Evolutionary conservation across 2,797 vertebrate species (phyloP).

Genomic region (Typhlichthys subterraneus): DNA sequence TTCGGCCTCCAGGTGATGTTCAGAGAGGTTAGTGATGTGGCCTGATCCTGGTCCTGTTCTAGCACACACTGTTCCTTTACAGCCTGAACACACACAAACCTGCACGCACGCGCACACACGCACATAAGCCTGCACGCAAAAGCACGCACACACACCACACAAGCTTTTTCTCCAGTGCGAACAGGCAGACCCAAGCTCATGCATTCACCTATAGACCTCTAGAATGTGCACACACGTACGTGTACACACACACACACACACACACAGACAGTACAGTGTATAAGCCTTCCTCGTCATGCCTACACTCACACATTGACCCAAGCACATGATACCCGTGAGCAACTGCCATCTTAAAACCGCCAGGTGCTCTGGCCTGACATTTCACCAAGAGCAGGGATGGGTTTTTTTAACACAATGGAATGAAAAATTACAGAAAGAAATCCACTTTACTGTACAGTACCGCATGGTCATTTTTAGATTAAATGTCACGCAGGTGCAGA

Average conservation of each 20-base stretch:
- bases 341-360: constrained; percentile 45
- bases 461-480: constrained; percentile 50
- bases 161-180: no score
- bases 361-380: constrained; percentile 40
- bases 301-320: background rate
- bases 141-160: no score
- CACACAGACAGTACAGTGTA: background rate
- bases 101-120: no score
- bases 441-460: constrained; percentile 48
- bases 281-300: background rate
- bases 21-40: constrained; percentile 39
- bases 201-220: no score
- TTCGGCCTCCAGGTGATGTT: constrained; percentile 39
- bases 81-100: constrained; percentile 1
- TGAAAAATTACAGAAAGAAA: constrained; percentile 31
- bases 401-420: constrained; percentile 29
- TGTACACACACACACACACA: no score
- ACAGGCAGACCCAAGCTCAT: no score
- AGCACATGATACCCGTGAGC: constrained; percentile 41
- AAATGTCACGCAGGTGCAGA: constrained; percentile 24
- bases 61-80: constrained; percentile 48
- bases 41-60: constrained; percentile 38
- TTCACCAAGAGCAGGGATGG: constrained; percentile 4
- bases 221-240: background rate
- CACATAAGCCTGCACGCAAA: background rate